A percentile compares a stretch with the other conserved stretches of the same genome.
Evolutionary conservation across 2,797 vertebrate genomes (phyloP).

Genomic region (Sebastes taczanowskii): DNA sequence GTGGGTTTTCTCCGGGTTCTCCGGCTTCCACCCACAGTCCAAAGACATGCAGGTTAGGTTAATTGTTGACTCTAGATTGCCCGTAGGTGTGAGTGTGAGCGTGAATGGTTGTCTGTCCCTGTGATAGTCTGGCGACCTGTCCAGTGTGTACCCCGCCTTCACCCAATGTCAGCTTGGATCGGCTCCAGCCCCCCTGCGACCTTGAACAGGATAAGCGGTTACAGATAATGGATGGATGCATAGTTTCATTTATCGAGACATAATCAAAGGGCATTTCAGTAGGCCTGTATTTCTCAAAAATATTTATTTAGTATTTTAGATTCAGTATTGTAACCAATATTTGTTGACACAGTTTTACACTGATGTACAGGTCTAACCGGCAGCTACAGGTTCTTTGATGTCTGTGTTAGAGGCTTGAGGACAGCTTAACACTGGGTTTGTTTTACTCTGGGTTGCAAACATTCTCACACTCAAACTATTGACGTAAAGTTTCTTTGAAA

Average conservation of each 20-base stretch:
- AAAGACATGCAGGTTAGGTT: no score
- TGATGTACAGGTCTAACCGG: background rate
- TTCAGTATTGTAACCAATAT: background rate
- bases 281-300: background rate
- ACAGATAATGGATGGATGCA: no score
- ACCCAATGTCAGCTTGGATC: no score
- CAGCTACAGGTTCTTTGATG: slow-evolving; percentile 2
- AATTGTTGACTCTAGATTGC: no score
- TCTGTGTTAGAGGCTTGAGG: background rate
- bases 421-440: background rate
- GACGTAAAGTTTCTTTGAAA: background rate
- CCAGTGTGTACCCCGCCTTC: no score
- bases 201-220: no score
- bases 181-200: no score
- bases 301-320: background rate
- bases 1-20: no score
- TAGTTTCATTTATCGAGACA: background rate
- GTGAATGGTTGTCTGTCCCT: no score
- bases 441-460: background rate
- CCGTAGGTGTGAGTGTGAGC: no score
- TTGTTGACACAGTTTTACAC: background rate
- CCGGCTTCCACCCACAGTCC: no score
- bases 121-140: no score
- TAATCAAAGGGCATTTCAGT: background rate
- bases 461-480: background rate